These are phyloP conservation scores for Melinaea menophilus DNA, from an alignment of 2,888 invertebrate genomes.

Conservation along the genomic window DNA sequence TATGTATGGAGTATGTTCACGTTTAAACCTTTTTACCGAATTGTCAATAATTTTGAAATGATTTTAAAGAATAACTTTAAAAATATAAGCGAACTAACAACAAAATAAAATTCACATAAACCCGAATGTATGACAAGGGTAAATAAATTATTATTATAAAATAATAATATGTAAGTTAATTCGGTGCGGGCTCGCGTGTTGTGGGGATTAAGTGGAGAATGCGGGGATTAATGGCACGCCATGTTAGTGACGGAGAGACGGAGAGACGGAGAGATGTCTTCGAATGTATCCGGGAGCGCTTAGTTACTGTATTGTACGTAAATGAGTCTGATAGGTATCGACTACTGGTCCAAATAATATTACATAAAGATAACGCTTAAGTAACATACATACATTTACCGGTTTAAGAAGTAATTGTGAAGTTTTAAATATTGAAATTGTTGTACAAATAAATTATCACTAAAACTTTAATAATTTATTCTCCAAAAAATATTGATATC, in stretches of 20 bases:
- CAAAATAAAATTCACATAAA: no score
- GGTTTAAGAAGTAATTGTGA: no score
- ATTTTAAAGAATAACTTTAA: no score
- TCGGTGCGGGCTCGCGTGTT: slow-evolving; percentile 67
- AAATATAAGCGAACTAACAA: no score
- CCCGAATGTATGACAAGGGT: no score
- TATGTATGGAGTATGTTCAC: neutral
- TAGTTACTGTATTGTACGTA: slow-evolving; percentile 26
- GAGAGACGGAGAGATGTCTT: slow-evolving; percentile 45
- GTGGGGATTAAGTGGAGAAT: slow-evolving; percentile 51
- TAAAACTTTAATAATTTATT: neutral
- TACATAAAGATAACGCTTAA: neutral
- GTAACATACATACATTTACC: no score
- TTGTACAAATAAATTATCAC: neutral
- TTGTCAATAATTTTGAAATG: no score
- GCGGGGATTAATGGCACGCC: slow-evolving; percentile 60
- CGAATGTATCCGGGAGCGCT: slow-evolving; percentile 30
- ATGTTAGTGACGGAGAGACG: slow-evolving; percentile 58
- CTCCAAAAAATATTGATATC: neutral
- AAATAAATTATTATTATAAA: slow-evolving; percentile 42
- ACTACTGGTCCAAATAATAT: neutral
- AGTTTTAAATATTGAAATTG: neutral
- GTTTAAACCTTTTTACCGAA: neutral
- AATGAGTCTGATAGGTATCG: slow-evolving; percentile 26
- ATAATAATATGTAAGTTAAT: slow-evolving; percentile 39